Evolutionary conservation across 1,140 invertebrate genomes (phyloP).

Genomic region (Acromyrmex charruanus): DNA sequence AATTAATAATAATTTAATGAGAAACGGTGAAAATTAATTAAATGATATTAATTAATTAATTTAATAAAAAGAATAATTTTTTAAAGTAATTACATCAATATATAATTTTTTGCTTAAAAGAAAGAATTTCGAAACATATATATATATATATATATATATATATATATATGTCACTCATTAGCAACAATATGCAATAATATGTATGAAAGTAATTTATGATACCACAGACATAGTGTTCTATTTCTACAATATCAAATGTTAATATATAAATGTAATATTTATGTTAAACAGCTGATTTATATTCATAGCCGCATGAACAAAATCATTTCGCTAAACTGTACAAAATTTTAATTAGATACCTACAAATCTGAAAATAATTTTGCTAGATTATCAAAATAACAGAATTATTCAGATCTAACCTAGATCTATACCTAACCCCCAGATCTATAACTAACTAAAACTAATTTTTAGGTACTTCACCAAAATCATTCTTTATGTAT

Average conservation of each 20-base stretch:
- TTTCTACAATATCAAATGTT: background rate
- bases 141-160: no score
- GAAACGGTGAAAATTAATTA: background rate
- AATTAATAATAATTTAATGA: background rate
- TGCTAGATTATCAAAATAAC: no score
- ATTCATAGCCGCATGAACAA: no score
- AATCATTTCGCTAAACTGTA: no score
- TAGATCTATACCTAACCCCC: no score
- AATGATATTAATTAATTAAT: conserved; percentile 1
- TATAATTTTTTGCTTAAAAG: background rate
- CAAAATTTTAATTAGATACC: no score
- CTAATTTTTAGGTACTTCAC: no score
- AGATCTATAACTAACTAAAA: no score
- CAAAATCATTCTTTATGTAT: no score
- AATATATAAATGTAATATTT: background rate
- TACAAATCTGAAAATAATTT: no score
- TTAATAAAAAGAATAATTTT: background rate
- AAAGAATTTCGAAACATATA: background rate
- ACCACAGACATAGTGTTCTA: background rate
- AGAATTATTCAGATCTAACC: no score
- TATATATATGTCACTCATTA: background rate
- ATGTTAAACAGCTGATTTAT: background rate
- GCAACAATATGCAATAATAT: background rate
- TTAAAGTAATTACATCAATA: background rate
- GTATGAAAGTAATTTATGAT: background rate